Evolutionary conservation across 2,888 invertebrate genomes (phyloP).

Genomic region (Oscheius onirici): DNA sequence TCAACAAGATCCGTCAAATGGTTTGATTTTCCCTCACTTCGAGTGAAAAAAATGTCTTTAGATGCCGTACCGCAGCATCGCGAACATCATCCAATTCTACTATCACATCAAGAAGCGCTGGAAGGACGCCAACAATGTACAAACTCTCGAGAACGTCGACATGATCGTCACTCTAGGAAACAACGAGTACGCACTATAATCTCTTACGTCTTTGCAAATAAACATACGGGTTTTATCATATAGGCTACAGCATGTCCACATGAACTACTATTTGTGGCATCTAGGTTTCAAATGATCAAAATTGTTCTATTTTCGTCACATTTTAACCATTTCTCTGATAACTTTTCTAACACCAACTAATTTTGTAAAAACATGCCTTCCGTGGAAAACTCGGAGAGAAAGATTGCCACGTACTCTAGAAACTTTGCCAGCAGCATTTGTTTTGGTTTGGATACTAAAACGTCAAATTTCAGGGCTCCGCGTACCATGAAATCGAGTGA

Average conservation of each 20-base stretch:
- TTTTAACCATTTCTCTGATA: too few relatives aligned
- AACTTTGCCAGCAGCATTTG: too few relatives aligned
- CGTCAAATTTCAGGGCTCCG: neutral
- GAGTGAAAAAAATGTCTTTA: conserved; percentile 9
- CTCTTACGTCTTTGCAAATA: neutral
- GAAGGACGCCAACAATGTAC: conserved; percentile 34
- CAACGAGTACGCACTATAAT: conserved; percentile 16
- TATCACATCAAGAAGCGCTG: conserved; percentile 48
- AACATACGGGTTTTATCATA: neutral
- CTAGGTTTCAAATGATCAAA: too few relatives aligned
- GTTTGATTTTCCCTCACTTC: conserved; percentile 5
- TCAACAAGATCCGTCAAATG: conserved; percentile 34
- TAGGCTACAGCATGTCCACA: too few relatives aligned
- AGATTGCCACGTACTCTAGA: too few relatives aligned
- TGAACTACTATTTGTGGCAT: neutral
- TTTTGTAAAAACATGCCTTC: too few relatives aligned
- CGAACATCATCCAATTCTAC: conserved; percentile 49
- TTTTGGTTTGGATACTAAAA: neutral
- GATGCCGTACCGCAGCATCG: conserved; percentile 51
- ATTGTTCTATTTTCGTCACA: too few relatives aligned
- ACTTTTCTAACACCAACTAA: too few relatives aligned
- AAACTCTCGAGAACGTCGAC: conserved; percentile 2
- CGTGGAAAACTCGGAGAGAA: too few relatives aligned
- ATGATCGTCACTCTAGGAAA: neutral
- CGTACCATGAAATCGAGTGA: neutral